Conservation (phyloP, 2,113 vertebrate species). For the Trachemys scripta region DNA sequence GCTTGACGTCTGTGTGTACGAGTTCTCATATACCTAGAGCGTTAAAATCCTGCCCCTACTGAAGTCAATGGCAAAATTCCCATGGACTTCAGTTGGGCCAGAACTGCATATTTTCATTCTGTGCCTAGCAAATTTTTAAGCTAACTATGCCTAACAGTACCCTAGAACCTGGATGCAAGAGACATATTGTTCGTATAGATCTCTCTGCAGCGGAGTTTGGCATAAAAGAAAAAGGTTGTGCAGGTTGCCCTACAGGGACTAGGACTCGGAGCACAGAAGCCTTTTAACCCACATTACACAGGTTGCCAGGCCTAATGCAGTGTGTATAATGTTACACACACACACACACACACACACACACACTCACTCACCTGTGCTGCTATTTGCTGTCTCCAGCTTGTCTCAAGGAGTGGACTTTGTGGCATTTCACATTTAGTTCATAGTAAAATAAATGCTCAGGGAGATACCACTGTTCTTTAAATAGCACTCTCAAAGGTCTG, state of each 20-base stretch:
- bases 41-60: neutral
- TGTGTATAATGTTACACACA: neutral
- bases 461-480: constrained; percentile 4
- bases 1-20: neutral
- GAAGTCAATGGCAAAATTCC: neutral
- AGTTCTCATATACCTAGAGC: too few relatives aligned
- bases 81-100: neutral
- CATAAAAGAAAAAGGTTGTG: neutral
- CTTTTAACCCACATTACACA: neutral
- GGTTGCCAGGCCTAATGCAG: neutral
- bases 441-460: neutral
- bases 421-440: neutral
- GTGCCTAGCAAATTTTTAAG: neutral
- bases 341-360: neutral
- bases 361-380: neutral
- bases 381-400: neutral
- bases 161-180: neutral
- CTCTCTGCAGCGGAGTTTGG: neutral
- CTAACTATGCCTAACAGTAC: neutral
- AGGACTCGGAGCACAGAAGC: neutral
- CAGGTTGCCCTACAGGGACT: neutral
- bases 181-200: neutral
- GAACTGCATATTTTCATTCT: neutral
- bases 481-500: constrained; percentile 4
- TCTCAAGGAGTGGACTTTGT: neutral